A percentile compares a stretch with the other conserved stretches of the same genome.
These are phyloP conservation scores for Tachina lurida DNA, from an alignment of 2,888 invertebrate species.

Conservation along the genomic window DNA sequence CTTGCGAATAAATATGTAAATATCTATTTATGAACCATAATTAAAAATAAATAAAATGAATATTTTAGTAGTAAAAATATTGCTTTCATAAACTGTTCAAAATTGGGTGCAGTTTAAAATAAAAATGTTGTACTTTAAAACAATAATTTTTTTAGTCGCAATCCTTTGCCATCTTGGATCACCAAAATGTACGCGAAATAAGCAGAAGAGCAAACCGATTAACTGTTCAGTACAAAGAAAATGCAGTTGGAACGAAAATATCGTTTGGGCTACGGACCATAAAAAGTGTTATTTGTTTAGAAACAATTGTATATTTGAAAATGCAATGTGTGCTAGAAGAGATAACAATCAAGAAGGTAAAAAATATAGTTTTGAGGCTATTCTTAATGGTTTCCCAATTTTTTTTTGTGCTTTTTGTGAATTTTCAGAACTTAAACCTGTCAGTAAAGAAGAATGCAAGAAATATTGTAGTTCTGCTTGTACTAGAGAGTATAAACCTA, in stretches of 20 bases:
- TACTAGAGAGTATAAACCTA: slow-evolving; percentile 16
- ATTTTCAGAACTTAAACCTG: slow-evolving; percentile 33
- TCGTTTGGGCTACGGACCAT: slow-evolving; percentile 47
- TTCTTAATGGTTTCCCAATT: not conserved
- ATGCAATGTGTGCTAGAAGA: slow-evolving; percentile 48
- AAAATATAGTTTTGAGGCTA: not conserved
- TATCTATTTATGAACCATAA: no score
- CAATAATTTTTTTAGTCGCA: slow-evolving; percentile 3
- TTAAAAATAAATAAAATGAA: no score
- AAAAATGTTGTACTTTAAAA: slow-evolving; percentile 35
- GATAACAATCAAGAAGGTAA: slow-evolving; percentile 38
- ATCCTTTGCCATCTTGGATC: not conserved
- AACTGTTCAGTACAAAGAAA: slow-evolving; percentile 34
- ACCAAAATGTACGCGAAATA: not conserved
- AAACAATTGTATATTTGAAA: slow-evolving; percentile 52
- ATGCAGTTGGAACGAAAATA: slow-evolving; percentile 51
- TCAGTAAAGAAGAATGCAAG: slow-evolving; percentile 33
- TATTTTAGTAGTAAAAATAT: slow-evolving; percentile 15
- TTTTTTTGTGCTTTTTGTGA: not conserved
- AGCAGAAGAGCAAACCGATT: not conserved
- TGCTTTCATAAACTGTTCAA: slow-evolving; percentile 5
- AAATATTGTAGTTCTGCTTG: slow-evolving; percentile 43
- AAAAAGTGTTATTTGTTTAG: slow-evolving; percentile 54
- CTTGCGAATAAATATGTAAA: no score
- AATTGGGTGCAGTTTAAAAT: not conserved